A percentile compares a stretch with the other conserved stretches of the same genome.
Conservation (phyloP, 2,113 vertebrate genomes). For the Reinhardtius hippoglossoides region DNA sequence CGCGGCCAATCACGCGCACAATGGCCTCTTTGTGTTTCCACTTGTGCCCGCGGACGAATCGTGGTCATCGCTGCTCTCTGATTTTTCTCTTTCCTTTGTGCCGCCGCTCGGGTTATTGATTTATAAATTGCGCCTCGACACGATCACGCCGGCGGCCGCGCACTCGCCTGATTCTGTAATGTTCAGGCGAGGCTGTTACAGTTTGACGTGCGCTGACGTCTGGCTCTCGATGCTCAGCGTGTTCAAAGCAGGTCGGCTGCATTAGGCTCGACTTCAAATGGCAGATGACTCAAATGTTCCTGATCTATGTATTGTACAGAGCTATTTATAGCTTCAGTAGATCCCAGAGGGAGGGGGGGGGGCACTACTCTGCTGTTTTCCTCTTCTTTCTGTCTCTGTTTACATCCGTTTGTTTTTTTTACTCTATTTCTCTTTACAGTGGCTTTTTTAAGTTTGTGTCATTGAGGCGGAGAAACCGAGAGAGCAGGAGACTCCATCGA, state of each 20-base stretch:
- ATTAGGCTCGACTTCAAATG: constrained; percentile 42
- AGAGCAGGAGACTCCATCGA: too few species aligned
- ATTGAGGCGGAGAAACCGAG: too few species aligned
- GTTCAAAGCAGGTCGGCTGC: constrained; percentile 28
- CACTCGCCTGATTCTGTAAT: not conserved
- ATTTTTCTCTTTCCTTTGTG: not conserved
- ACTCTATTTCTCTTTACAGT: too few species aligned
- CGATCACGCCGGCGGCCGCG: too few species aligned
- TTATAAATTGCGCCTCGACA: not conserved
- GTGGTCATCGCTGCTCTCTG: not conserved
- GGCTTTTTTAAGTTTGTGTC: too few species aligned
- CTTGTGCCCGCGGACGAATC: constrained; percentile 1
- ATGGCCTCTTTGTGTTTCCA: constrained; percentile 58
- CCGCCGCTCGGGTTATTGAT: not conserved
- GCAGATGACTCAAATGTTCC: constrained; percentile 64
- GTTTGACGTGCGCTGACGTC: constrained; percentile 28
- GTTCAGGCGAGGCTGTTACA: constrained; percentile 2
- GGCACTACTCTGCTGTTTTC: not conserved
- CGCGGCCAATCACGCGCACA: constrained; percentile 44
- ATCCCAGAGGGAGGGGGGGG: constrained; percentile 1
- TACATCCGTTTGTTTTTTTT: not conserved
- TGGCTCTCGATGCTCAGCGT: constrained; percentile 12
- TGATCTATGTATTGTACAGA: constrained; percentile 40
- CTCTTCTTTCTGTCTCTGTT: not conserved
- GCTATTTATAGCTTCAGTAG: constrained; percentile 53